phyloP scores from a whole-genome alignment of 2,888 invertebrate genomes.

The Schrankia costaestrigalis region DNA sequence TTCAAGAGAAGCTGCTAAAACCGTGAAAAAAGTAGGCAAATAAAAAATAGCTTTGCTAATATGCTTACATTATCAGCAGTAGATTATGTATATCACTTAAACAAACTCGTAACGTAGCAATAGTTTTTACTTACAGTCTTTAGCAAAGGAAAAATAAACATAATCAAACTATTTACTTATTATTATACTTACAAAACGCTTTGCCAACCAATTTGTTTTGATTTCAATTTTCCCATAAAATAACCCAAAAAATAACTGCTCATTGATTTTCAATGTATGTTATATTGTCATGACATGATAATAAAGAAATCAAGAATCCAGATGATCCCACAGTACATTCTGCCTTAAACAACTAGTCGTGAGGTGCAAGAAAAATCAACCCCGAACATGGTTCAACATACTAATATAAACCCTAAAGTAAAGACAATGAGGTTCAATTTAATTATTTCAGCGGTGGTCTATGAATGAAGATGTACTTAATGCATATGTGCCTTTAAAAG shows the following conservation, averaged over 20 bases:
- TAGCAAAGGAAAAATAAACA: no score
- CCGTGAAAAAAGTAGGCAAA: no score
- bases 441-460: neutral
- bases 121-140: no score
- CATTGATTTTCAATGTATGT: neutral
- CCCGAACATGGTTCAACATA: constrained; percentile 1
- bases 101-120: no score
- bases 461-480: constrained; percentile 12
- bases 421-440: neutral
- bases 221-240: no score
- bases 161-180: no score
- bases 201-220: no score
- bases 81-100: no score
- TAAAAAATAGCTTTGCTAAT: no score
- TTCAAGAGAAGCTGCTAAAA: no score
- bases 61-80: no score
- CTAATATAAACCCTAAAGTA: constrained; percentile 9
- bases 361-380: constrained; percentile 26
- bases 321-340: constrained; percentile 13
- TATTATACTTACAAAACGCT: no score
- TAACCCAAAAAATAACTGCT: neutral
- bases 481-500: constrained; percentile 34
- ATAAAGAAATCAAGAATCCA: neutral
- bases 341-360: constrained; percentile 16
- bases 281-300: constrained; percentile 5